Evolutionary conservation across 2,113 vertebrate species (phyloP), one percentile per base, ranked within the genome.

Genomic region (Shinisaurus crocodilurus): DNA sequence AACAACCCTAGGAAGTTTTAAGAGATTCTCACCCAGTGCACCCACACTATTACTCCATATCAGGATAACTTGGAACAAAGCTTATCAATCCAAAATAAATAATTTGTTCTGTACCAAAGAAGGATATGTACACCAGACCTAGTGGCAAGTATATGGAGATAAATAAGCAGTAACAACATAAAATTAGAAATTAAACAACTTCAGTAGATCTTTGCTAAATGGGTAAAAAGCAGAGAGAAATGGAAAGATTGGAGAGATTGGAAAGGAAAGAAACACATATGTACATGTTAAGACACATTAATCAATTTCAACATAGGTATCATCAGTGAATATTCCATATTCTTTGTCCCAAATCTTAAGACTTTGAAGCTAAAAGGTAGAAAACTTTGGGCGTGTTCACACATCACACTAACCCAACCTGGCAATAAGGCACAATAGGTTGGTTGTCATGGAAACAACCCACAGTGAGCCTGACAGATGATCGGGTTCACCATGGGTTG

Each of bases 281-380:
- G n/a, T 32, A 43, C 92, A 89, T 37, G 80, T 91, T 12, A 91
- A 86, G 34, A 48, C 76, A 43, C 29, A 85, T 57, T 85, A 34
- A 89, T 89, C 50, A 85, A 57, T 84, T 94, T 87, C 43, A 83
- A 87, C 93, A 93, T 75, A 91, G 93, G 91, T 88, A 91, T 1
- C 81, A 48, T 37, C 91, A 91, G 88, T 76, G 90, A 88, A 91
- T 65, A 57, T 85, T 92, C 84, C 74, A 50, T 89, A 43, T 88
- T 91, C 48, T 92, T 65, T 69, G 13, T 76, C 92, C 80, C 72
- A 75, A 82, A 48, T 48, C 74, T 20, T 88, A 32, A 90, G 43
- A 29, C 37, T 90, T 82, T 82, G 91, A 80, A 84, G 79, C 34
- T 32, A 93, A 88, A 50, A 48, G 72, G 88, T 81, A 48, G 90